Conservation (phyloP, 2,113 vertebrate species). For the Neotragus pygmaeus region DNA sequence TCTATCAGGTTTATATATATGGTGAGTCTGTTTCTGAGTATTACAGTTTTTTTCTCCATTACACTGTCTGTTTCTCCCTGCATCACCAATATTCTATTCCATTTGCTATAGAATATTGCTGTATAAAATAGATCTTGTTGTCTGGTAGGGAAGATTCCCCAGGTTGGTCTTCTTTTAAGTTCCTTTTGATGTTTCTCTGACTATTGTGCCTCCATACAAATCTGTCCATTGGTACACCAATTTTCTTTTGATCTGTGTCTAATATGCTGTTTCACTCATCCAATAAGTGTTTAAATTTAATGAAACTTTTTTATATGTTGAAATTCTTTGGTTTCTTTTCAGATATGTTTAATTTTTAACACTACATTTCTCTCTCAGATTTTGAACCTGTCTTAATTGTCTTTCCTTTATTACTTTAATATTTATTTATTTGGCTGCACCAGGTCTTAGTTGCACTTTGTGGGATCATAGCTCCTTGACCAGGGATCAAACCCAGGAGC, state of each 20-base stretch:
- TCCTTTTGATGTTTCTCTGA: background rate
- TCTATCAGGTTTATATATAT: background rate
- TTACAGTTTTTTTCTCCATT: background rate
- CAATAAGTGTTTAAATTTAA: background rate
- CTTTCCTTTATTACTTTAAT: background rate
- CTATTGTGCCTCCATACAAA: background rate
- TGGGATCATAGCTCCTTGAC: background rate
- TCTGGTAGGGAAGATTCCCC: background rate
- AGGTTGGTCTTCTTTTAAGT: background rate
- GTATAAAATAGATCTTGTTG: background rate
- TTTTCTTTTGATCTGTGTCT: background rate
- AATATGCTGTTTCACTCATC: background rate
- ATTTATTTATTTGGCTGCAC: background rate
- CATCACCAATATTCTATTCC: background rate
- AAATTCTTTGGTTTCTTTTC: background rate
- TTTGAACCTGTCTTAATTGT: background rate
- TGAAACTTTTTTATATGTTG: background rate
- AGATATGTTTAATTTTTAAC: background rate
- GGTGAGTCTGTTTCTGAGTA: background rate
- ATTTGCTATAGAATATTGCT: background rate
- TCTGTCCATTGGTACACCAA: background rate
- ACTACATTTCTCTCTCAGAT: background rate
- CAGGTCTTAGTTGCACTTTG: background rate
- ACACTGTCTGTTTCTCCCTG: background rate
- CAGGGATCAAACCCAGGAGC: background rate